Percentiles rank a stretch among this genome's conserved stretches.
Conservation (phyloP, 2,113 vertebrate species). For the Chamaea fasciata region DNA sequence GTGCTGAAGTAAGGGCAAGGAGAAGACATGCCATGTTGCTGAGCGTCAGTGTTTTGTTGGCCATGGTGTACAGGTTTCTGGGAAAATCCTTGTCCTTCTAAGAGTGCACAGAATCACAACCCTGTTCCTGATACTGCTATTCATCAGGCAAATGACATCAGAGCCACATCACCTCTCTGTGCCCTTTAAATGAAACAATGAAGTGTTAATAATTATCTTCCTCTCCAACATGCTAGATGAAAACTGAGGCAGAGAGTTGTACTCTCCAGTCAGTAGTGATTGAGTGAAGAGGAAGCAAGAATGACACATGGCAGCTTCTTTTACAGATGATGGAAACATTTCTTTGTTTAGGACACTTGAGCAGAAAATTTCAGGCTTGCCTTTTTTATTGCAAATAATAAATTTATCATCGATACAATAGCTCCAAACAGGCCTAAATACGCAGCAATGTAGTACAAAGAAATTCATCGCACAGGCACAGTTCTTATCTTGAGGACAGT, state of each 20-base stretch:
- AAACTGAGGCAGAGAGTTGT: background rate
- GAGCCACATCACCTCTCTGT: background rate
- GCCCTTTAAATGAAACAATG: background rate
- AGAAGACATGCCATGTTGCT: background rate
- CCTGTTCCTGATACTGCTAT: background rate
- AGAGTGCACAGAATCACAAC: background rate
- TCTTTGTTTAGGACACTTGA: background rate
- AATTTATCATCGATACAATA: background rate
- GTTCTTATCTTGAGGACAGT: background rate
- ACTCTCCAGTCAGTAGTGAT: background rate
- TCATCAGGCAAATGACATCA: background rate
- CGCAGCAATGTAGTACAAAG: background rate
- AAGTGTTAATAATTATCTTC: background rate
- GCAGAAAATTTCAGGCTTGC: background rate
- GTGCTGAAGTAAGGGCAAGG: background rate
- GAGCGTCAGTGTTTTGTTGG: background rate
- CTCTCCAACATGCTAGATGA: background rate
- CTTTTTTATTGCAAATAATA: background rate
- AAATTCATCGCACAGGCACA: background rate
- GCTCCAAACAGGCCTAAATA: background rate
- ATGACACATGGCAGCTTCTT: background rate
- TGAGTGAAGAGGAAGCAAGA: background rate
- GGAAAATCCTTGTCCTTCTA: background rate
- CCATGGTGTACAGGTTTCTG: accelerated
- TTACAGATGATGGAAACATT: background rate